Conservation (phyloP, 2,113 vertebrate genomes). For the Capreolus pygargus region DNA sequence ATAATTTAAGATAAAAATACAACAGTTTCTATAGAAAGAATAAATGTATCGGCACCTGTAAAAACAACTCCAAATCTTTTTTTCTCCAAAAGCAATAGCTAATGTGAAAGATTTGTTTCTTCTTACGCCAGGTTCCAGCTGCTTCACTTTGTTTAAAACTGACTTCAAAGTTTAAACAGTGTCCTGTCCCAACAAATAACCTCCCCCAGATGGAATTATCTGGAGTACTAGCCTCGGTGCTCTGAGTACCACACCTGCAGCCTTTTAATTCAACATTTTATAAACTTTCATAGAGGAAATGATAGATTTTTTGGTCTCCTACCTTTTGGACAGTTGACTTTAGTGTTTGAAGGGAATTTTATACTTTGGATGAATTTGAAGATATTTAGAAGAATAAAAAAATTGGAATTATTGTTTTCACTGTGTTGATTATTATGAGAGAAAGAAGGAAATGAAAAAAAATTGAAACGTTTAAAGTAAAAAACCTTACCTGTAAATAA, state of each 20-base stretch:
- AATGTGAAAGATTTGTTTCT: conserved; percentile 79
- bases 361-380: conserved; percentile 31
- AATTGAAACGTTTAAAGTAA: not conserved
- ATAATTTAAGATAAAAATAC: conserved; percentile 61
- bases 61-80: conserved; percentile 73
- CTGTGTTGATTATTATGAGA: not conserved
- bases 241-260: conserved; percentile 78
- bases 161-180: conserved; percentile 83
- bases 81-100: conserved; percentile 69
- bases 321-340: conserved; percentile 23
- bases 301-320: not conserved
- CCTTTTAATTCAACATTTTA: conserved; percentile 70
- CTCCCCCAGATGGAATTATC: conserved; percentile 80
- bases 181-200: conserved; percentile 81
- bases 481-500: conserved; percentile 55
- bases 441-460: conserved; percentile 31
- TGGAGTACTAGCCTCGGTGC: conserved; percentile 56
- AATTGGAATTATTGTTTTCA: conserved; percentile 11
- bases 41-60: conserved; percentile 71
- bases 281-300: conserved; percentile 64
- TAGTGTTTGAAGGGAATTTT: not conserved
- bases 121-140: conserved; percentile 83
- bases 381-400: conserved; percentile 16
- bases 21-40: conserved; percentile 70
- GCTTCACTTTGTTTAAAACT: conserved; percentile 82